Conservation (phyloP, 2,888 invertebrate genomes). For the Archips crataeganus region DNA sequence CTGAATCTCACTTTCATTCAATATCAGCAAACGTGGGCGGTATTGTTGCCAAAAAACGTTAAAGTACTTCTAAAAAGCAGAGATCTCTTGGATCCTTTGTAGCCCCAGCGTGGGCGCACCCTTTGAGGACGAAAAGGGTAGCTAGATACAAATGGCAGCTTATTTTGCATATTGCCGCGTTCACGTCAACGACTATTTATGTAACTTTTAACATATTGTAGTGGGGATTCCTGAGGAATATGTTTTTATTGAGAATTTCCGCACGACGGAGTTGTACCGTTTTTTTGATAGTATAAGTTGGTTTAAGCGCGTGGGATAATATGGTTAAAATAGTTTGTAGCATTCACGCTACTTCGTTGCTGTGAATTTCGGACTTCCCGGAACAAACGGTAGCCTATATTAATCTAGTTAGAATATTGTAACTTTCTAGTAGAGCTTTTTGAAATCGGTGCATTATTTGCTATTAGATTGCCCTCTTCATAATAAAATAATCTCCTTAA, state of each 20-base stretch:
- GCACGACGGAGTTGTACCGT: background rate
- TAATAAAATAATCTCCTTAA: too few relatives aligned
- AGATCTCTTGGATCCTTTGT: background rate
- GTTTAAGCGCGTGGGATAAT: background rate
- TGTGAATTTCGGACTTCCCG: too few relatives aligned
- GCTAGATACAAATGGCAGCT: background rate
- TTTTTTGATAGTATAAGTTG: background rate
- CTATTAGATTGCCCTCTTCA: too few relatives aligned
- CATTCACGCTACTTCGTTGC: too few relatives aligned
- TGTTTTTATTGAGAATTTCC: background rate
- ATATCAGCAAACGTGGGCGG: background rate
- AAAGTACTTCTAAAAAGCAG: background rate
- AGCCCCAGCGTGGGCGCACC: background rate
- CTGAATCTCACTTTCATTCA: background rate
- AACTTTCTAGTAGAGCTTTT: too few relatives aligned
- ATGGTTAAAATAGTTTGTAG: too few relatives aligned
- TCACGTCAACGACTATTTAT: background rate
- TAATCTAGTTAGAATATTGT: too few relatives aligned
- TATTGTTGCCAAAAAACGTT: background rate
- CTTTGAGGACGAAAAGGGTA: background rate
- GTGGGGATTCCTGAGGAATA: background rate
- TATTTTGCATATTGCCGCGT: background rate
- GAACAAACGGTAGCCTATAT: too few relatives aligned
- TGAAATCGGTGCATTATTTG: too few relatives aligned
- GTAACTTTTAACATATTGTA: slow-evolving; percentile 6